Percentiles rank a stretch among this genome's conserved stretches.
Conservation (phyloP, 2,888 invertebrate species). For the Crepidodera aurea region DNA sequence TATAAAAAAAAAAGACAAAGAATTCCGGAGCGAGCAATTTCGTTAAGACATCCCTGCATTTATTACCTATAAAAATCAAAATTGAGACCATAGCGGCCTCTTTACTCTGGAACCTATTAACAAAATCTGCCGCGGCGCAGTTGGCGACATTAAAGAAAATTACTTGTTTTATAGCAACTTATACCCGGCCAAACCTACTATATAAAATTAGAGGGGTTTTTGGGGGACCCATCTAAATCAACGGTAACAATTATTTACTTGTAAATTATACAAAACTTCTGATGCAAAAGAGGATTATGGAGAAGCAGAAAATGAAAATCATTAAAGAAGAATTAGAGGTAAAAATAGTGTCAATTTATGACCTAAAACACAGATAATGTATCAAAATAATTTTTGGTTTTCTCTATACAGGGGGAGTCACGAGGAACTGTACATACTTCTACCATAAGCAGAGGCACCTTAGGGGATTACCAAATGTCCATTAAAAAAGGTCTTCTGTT, state of each 20-base stretch:
- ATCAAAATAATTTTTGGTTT: too few species aligned
- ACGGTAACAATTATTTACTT: conserved; percentile 15
- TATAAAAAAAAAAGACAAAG: conserved; percentile 22
- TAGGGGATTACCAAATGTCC: too few species aligned
- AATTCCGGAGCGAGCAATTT: conserved; percentile 15
- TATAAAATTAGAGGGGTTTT: conserved; percentile 20
- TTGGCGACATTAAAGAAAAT: conserved; percentile 38
- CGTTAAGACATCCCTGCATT: conserved; percentile 27
- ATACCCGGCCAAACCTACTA: conserved; percentile 21
- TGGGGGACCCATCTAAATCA: conserved; percentile 13
- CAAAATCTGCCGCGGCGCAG: conserved; percentile 39
- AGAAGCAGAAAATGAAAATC: too few species aligned
- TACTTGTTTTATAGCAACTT: conserved; percentile 38
- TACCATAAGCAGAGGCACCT: too few species aligned
- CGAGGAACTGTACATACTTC: too few species aligned
- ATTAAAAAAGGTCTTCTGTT: too few species aligned
- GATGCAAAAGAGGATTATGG: too few species aligned
- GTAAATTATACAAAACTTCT: too few species aligned
- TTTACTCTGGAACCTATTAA: conserved; percentile 34
- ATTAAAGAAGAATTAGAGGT: too few species aligned
- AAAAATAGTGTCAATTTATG: too few species aligned
- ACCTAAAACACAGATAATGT: too few species aligned
- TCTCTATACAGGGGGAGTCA: too few species aligned
- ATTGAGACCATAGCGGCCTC: conserved; percentile 31
- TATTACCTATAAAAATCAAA: conserved; percentile 38